A percentile compares a stretch with the other conserved stretches of the same genome.
phyloP scores from a whole-genome alignment of 2,797 vertebrate genomes.

The Pseudochirops corinnae region DNA sequence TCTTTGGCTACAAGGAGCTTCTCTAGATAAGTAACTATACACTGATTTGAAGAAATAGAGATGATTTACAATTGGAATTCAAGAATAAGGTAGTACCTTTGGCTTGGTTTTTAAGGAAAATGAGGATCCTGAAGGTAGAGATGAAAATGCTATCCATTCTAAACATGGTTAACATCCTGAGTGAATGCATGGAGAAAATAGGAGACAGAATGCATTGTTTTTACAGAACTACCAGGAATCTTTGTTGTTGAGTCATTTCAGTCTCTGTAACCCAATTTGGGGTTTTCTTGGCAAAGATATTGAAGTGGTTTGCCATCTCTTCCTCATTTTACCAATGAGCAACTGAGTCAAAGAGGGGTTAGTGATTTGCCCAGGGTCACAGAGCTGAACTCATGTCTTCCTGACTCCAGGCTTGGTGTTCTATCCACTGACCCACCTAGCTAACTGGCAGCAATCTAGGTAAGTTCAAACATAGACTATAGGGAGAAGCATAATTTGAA shows the following conservation, averaged over 20 bases:
- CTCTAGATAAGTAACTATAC: neutral
- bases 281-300: neutral
- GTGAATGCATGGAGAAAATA: neutral
- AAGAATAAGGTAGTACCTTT: neutral
- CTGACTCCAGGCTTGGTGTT: neutral
- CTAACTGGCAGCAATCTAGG: neutral
- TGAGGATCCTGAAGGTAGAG: neutral
- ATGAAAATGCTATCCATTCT: neutral
- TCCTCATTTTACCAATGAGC: neutral
- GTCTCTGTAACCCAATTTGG: neutral
- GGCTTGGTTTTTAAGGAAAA: neutral
- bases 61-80: neutral
- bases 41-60: neutral
- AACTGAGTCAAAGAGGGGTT: neutral
- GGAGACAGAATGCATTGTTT: neutral
- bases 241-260: neutral
- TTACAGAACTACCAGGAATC: neutral
- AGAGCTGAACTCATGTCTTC: neutral
- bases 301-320: neutral
- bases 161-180: neutral
- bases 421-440: neutral
- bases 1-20: neutral
- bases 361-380: neutral
- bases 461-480: neutral
- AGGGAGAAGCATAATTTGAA: neutral